Evolutionary conservation across 2,797 vertebrate genomes (phyloP).

Genomic region (Malurus splendens): DNA sequence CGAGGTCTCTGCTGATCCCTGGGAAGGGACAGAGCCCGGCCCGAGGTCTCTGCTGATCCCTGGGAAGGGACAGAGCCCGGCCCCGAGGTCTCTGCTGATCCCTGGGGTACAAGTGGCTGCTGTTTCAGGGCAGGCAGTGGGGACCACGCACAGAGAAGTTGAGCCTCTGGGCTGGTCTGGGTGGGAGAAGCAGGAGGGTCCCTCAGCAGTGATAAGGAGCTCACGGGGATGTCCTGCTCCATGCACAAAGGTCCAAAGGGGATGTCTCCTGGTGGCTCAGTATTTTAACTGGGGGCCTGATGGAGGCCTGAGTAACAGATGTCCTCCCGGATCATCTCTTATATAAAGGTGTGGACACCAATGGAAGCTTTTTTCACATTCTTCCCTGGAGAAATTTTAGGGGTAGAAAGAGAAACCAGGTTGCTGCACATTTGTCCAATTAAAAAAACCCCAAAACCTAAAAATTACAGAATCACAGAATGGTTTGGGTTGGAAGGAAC

Average conservation of each 20-base stretch:
- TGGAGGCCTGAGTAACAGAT: neutral
- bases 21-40: too few species aligned
- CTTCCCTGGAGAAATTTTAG: neutral
- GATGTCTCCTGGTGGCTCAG: neutral
- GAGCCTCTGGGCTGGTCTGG: neutral
- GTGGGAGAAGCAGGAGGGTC: neutral
- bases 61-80: too few species aligned
- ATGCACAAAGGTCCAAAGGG: neutral
- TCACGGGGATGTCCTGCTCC: neutral
- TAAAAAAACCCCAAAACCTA: neutral
- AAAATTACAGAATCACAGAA: neutral
- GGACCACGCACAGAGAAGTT: rapidly evolving
- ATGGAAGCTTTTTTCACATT: neutral
- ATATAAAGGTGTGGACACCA: neutral
- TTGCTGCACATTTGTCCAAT: neutral
- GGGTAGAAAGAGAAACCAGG: neutral
- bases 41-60: too few species aligned
- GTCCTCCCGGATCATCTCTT: neutral
- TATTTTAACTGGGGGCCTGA: neutral
- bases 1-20: too few species aligned
- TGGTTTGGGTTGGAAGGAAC: neutral
- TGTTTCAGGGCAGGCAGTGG: rapidly evolving
- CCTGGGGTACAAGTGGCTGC: neutral
- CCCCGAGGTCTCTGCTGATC: too few species aligned
- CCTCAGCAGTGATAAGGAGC: neutral